Conservation (phyloP, 2,888 invertebrate genomes). For the Panzeria rudis region DNA sequence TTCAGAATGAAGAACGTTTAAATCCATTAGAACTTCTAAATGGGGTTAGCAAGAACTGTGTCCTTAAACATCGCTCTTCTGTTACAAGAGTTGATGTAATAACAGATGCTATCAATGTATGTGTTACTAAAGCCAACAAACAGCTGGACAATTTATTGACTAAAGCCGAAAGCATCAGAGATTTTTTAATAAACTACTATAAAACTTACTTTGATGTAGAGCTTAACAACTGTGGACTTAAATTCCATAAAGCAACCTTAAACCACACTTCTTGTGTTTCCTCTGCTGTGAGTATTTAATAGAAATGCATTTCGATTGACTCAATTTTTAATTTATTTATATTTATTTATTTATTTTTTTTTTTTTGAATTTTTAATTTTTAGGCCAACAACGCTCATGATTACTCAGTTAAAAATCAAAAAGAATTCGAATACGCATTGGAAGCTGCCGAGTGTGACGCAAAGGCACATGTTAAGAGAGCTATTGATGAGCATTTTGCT, state of each 20-base stretch:
- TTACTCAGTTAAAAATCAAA: neutral
- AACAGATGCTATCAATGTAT: conserved; percentile 44
- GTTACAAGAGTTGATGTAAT: conserved; percentile 46
- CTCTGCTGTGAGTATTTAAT: neutral
- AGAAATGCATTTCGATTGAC: neutral
- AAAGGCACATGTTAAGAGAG: neutral
- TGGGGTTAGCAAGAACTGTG: conserved; percentile 67
- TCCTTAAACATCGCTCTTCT: conserved; percentile 63
- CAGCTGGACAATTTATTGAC: neutral
- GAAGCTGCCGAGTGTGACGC: conserved; percentile 7
- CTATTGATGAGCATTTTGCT: neutral
- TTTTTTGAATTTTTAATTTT: neutral
- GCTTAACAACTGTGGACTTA: neutral
- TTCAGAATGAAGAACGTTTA: conserved; percentile 60
- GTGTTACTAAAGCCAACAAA: conserved; percentile 46
- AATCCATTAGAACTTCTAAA: conserved; percentile 64
- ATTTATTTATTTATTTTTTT: too few species aligned
- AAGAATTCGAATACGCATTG: neutral
- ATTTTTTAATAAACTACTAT: neutral
- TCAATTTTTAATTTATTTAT: neutral
- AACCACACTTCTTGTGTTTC: neutral
- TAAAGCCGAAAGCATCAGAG: neutral
- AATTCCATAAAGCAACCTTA: neutral
- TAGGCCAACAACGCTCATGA: neutral
- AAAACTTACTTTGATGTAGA: neutral